A percentile compares a stretch with the other conserved stretches of the same genome.
Evolutionary conservation across 2,113 vertebrate species (phyloP).

Genomic region (Lophura nycthemera): DNA sequence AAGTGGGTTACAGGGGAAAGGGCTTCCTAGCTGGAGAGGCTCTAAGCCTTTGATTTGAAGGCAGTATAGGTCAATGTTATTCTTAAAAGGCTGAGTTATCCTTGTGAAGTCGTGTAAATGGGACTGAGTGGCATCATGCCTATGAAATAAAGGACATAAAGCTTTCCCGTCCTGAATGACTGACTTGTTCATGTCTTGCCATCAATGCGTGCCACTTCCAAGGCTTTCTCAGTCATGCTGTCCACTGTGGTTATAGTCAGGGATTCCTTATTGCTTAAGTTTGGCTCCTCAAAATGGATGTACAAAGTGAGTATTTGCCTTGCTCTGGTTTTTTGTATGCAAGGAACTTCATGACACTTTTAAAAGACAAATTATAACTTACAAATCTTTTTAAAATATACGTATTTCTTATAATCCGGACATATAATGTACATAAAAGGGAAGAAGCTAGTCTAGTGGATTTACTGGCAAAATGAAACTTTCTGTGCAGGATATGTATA

Average conservation of each 20-base stretch:
- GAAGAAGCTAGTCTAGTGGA: background rate
- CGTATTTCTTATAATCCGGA: background rate
- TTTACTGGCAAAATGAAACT: background rate
- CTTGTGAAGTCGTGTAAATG: background rate
- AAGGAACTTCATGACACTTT: background rate
- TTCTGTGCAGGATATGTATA: background rate
- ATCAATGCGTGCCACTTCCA: background rate
- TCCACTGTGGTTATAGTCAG: background rate
- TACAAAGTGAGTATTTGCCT: background rate
- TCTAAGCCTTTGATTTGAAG: background rate
- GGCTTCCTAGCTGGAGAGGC: background rate
- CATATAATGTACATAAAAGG: background rate
- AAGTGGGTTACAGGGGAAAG: background rate
- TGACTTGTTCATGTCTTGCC: background rate
- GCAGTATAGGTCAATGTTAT: rapidly evolving
- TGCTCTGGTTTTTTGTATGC: background rate
- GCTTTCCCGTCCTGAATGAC: background rate
- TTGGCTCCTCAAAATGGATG: background rate
- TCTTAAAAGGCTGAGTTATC: background rate
- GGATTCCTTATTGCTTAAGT: background rate
- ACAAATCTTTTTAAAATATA: background rate
- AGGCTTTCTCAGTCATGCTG: background rate
- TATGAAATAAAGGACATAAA: background rate
- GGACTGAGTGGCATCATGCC: rapidly evolving
- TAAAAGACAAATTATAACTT: background rate